Base-by-base conservation (phyloP, 1,140 invertebrate genomes). In the Drosophila subpulchrella region DNA sequence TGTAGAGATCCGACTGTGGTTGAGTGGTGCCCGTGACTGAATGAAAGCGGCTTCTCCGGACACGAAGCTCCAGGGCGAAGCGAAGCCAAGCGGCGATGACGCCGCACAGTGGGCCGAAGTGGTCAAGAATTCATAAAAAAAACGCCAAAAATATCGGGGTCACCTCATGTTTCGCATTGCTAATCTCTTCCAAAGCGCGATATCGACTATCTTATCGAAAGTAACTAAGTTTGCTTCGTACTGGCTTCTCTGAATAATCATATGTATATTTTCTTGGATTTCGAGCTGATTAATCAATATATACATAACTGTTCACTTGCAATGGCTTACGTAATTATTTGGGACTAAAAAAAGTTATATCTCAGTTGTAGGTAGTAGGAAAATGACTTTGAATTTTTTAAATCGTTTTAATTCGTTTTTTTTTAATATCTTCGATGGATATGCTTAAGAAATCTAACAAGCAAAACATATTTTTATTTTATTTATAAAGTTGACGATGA, bases 161-260 rank as follows among this genome's bases (percentile, higher is more conserved):
- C n/a, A 24, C 46, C 32, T 32, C 42, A 38, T 32, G 20, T 32
- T 11, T 65, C 6, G 24, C 13, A 30, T 38, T 27, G 0, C 17
- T 10, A 24, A 63, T 67, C 42, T 42, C 7, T 46, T n/a, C 12
- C 24, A 6, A 12, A 38, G 13, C 20, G 20, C 6, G 17, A 48
- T 67, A 48, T 27, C n/a, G 32, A 6, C 24, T 57, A 61, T 67
- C 65, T 67, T 67, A 67, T 67, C 65, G 44, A 4, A 10, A 50
- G 13, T n/a, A 32, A 50, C 27, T 50, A 15, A 10, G 47, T 11
- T 1, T 11, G 32, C 50, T 15, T 27, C 27, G 27, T 27, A 5
- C 27, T 10, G 42, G 41, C 41, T 44, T 30, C 7, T 11, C 17
- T 20, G 11, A 46, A 15, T 15, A n/a, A 8, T n/a, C 39, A 34